Base-by-base conservation (phyloP, 1,140 invertebrate genomes). In the Oedothorax gibbosus region DNA sequence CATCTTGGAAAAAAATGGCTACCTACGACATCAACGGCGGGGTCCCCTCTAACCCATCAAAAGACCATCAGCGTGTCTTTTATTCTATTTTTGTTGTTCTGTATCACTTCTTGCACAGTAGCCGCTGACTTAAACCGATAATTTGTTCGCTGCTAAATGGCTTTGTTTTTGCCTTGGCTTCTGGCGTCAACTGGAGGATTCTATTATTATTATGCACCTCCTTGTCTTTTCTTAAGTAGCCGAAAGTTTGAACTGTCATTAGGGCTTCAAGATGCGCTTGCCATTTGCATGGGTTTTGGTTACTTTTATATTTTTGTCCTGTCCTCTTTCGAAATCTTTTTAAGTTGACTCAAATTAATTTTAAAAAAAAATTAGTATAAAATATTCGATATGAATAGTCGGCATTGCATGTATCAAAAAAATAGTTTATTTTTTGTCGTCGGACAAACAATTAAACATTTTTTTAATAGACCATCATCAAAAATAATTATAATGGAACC, bases 61-160 rank as follows among this genome's bases (percentile, higher is more conserved):
- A 82, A 82, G 73, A 73, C 80, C 80, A 82, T 82, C 80, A 82
- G 35, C 15, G n/a, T 53, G 60, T 79, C 68, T 79, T 79, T 79
- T 68, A 12, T 71, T 54, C 69, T 71, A 51, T 53, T 51, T 60
- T 71, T 53, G 35, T 82, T 82, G 80, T 72, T 73, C 56, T 12
- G 14, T 9, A 12, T 54, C n/a, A 56, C 60, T 51, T 49, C n/a
- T 65, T 82, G 69, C 68, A 82, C 80, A 69, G 80, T 82, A 82
- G 80, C 69, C 15, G 50, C 57, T 18, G 35, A 53, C 57, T 82
- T 73, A 82, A 82, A 82, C 80, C 80, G 80, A 82, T 82, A 82
- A 82, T 82, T 82, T 49, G 49, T 57, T 65, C 60, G 20, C 35
- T 64, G 12, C 69, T 82, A 82, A 82, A 82, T 82, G 69, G 80